Evolutionary conservation across 2,113 vertebrate species (phyloP).

Genomic region (Syngnathus scovelli): DNA sequence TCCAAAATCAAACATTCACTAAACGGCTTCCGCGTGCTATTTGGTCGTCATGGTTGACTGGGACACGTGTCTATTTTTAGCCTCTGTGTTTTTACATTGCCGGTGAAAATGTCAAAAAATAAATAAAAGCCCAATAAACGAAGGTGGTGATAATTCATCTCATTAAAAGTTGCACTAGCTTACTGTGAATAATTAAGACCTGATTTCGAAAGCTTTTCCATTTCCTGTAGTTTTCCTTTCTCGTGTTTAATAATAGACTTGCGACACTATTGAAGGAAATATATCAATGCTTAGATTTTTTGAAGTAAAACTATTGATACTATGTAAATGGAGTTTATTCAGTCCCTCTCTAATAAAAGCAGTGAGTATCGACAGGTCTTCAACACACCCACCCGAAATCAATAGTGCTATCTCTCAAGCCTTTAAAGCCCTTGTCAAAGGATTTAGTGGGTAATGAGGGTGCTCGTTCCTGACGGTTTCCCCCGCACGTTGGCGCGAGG

Average conservation of each 20-base stretch:
- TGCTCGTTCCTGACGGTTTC: slow-evolving; percentile 60
- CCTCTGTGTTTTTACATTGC: not conserved
- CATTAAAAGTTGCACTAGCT: not conserved
- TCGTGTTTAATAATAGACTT: not conserved
- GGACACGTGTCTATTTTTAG: not conserved
- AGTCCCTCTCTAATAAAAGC: slow-evolving; percentile 12
- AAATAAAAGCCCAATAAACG: not conserved
- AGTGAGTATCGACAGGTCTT: slow-evolving; percentile 31
- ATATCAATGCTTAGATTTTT: not conserved
- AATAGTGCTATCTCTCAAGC: slow-evolving; percentile 65
- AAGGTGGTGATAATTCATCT: not conserved
- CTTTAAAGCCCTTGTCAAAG: slow-evolving; percentile 60
- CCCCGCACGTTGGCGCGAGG: slow-evolving; percentile 41
- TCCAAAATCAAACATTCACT: not conserved
- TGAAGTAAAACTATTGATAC: not conserved
- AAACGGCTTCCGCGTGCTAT: not conserved
- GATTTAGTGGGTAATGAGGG: slow-evolving; percentile 61
- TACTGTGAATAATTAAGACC: not conserved
- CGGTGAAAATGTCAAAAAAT: not conserved
- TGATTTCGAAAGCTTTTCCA: not conserved
- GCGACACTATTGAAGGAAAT: not conserved
- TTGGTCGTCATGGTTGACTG: not conserved
- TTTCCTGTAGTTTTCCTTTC: not conserved
- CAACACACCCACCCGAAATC: slow-evolving; percentile 50
- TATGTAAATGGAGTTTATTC: not conserved